Conservation (phyloP, 1,140 invertebrate genomes). For the Dinothrombium tinctorium region DNA sequence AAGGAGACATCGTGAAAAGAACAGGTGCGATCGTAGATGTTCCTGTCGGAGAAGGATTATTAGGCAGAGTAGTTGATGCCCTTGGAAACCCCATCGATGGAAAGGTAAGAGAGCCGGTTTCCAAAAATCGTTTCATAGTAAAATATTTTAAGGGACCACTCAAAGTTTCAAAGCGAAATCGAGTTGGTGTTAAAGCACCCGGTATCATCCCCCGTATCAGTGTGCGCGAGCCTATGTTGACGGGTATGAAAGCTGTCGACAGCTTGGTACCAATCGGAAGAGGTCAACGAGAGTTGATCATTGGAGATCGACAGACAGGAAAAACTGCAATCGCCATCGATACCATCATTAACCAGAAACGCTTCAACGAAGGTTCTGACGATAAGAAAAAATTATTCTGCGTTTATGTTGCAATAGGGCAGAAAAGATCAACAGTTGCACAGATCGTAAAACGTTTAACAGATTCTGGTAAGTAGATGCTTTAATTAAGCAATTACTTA, state of each 20-base stretch:
- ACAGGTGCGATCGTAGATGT: constrained; percentile 99
- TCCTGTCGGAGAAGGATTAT: constrained; percentile 76
- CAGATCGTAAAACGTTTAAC: constrained; percentile 95
- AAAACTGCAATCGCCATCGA: constrained; percentile 99
- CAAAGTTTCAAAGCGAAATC: constrained; percentile 32
- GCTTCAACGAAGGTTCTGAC: constrained; percentile 84
- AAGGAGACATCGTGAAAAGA: constrained; percentile 98
- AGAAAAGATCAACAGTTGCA: constrained; percentile 97
- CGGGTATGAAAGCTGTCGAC: constrained; percentile 98
- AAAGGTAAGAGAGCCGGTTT: constrained; percentile 34
- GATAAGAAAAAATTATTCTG: constrained; percentile 99
- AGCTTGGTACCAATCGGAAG: constrained; percentile 94
- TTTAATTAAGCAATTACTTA: neutral
- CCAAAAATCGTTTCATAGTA: neutral
- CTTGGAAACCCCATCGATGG: constrained; percentile 92
- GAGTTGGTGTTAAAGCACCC: constrained; percentile 96
- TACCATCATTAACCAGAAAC: constrained; percentile 98
- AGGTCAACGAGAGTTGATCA: constrained; percentile 99
- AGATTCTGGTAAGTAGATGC: constrained; percentile 36
- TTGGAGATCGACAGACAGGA: constrained; percentile 98
- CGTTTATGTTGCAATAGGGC: constrained; percentile 98
- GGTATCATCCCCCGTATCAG: constrained; percentile 98
- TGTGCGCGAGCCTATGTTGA: constrained; percentile 98
- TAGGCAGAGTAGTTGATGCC: constrained; percentile 97
- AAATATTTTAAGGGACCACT: constrained; percentile 13